These are phyloP conservation scores for Drosophila dunni DNA, from an alignment of 1,140 invertebrate species.

Conservation along the genomic window DNA sequence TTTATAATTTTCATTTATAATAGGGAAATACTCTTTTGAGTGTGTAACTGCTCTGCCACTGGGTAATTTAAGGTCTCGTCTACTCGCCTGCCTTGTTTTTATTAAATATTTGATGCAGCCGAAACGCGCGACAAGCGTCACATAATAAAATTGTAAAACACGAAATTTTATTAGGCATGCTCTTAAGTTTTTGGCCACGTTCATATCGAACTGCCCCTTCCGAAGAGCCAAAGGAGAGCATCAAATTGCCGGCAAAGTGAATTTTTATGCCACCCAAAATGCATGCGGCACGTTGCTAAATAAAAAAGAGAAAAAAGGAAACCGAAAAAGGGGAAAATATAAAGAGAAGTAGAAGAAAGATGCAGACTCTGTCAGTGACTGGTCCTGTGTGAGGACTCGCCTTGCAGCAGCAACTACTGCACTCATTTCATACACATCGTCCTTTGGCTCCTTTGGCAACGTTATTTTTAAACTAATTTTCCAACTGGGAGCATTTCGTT, in stretches of 20 bases:
- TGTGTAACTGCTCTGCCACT: too few species aligned
- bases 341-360: slow-evolving; percentile 3
- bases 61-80: too few species aligned
- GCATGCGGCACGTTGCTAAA: slow-evolving; percentile 46
- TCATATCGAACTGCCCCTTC: slow-evolving; percentile 51
- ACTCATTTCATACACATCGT: neutral
- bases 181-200: slow-evolving; percentile 50
- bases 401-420: neutral
- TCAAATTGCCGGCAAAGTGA: slow-evolving; percentile 63
- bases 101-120: slow-evolving; percentile 71
- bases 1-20: too few species aligned
- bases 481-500: slow-evolving; percentile 79
- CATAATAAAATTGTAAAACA: slow-evolving; percentile 82
- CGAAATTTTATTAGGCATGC: slow-evolving; percentile 66
- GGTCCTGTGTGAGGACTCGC: neutral
- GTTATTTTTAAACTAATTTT: slow-evolving; percentile 81
- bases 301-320: slow-evolving; percentile 28
- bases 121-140: slow-evolving; percentile 50
- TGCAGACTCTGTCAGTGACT: slow-evolving; percentile 9
- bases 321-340: slow-evolving; percentile 4
- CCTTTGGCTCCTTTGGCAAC: slow-evolving; percentile 43
- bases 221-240: slow-evolving; percentile 9
- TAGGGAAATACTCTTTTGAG: too few species aligned
- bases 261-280: slow-evolving; percentile 79
- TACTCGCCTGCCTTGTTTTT: neutral